Conservation (phyloP, 2,888 invertebrate species). For the Agelastica alni region DNA sequence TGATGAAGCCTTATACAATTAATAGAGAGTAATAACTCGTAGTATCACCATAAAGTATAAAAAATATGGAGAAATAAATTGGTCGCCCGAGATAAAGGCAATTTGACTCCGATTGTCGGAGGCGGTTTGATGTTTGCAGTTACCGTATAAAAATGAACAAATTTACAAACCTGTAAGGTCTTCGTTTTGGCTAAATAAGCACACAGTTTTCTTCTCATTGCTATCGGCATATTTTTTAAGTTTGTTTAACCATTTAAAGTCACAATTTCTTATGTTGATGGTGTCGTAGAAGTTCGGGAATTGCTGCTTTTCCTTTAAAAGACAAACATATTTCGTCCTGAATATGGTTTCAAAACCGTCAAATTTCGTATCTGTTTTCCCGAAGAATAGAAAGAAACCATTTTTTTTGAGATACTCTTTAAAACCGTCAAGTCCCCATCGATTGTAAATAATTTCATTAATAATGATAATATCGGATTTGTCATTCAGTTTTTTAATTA, state of each 20-base stretch:
- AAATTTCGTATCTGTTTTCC: too few species aligned
- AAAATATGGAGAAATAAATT: too few species aligned
- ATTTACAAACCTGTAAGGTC: constrained; percentile 14
- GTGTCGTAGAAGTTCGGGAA: constrained; percentile 21
- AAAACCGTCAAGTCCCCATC: neutral
- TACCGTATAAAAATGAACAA: too few species aligned
- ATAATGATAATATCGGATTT: constrained; percentile 25
- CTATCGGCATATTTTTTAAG: constrained; percentile 18
- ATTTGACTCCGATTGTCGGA: too few species aligned
- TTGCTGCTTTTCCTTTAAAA: constrained; percentile 3
- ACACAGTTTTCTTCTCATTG: constrained; percentile 22
- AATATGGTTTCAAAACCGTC: neutral
- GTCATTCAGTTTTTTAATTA: neutral
- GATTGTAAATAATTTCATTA: neutral
- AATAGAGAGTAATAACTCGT: too few species aligned
- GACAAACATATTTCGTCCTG: neutral
- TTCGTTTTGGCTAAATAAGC: constrained; percentile 29
- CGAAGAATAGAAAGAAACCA: constrained; percentile 30
- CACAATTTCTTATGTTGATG: constrained; percentile 21
- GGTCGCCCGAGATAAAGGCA: too few species aligned
- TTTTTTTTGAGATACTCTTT: constrained; percentile 9
- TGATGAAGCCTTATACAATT: too few species aligned
- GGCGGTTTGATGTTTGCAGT: too few species aligned
- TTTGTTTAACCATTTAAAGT: constrained; percentile 49
- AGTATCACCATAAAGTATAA: too few species aligned